Conservation (phyloP, 1,140 invertebrate species). For the Coptotermes formosanus region DNA sequence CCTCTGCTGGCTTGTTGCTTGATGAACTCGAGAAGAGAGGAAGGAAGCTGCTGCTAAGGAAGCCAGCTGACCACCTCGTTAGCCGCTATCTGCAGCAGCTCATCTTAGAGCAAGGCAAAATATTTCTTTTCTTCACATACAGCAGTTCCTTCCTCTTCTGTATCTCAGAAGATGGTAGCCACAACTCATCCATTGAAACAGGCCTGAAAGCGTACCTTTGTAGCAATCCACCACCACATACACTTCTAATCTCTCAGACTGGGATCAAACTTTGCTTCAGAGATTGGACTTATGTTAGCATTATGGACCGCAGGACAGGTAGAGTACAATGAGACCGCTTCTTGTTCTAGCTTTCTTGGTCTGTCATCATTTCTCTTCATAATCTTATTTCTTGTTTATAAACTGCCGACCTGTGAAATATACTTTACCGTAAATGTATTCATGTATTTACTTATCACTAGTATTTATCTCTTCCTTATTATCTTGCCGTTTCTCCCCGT, state of each 20-base stretch:
- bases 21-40: not conserved
- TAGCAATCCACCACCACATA: not conserved
- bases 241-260: not conserved
- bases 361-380: not conserved
- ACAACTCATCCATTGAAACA: not conserved
- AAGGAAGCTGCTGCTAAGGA: not conserved
- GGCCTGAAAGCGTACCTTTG: not conserved
- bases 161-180: not conserved
- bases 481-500: too few relatives aligned
- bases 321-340: not conserved
- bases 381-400: not conserved
- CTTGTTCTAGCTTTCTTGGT: not conserved
- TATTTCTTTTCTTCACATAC: not conserved
- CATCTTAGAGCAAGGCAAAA: conserved; percentile 5
- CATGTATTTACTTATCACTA: too few relatives aligned
- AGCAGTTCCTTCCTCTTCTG: not conserved
- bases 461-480: too few relatives aligned
- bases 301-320: not conserved
- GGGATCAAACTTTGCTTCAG: not conserved
- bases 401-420: too few relatives aligned
- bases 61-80: not conserved
- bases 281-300: not conserved
- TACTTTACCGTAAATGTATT: too few relatives aligned
- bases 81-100: not conserved
- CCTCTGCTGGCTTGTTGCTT: not conserved